A percentile compares a stretch with the other conserved stretches of the same genome.
phyloP scores from a whole-genome alignment of 2,888 invertebrate species.

The Xestia sexstrigata region DNA sequence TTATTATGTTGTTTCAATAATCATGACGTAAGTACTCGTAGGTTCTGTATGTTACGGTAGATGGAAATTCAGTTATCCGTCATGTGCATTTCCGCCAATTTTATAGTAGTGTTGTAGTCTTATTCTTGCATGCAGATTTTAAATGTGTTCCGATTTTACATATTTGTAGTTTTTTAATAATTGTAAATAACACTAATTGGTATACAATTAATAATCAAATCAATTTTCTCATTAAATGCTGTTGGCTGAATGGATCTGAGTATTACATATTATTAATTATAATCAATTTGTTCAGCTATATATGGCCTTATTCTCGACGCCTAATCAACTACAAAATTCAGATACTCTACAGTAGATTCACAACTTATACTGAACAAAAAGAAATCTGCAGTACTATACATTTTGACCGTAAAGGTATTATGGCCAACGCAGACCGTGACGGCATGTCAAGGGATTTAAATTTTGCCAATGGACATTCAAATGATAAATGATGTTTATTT shows the following conservation, averaged over 20 bases:
- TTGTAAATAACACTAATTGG: constrained; percentile 56
- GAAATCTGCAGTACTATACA: background rate
- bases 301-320: constrained; percentile 4
- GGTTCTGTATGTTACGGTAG: constrained; percentile 12
- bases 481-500: too few species aligned
- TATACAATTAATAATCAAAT: constrained; percentile 42
- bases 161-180: constrained; percentile 45
- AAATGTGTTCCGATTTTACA: constrained; percentile 44
- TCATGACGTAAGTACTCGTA: constrained; percentile 12
- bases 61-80: constrained; percentile 34
- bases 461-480: too few species aligned
- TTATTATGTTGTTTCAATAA: constrained; percentile 37
- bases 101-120: constrained; percentile 25
- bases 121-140: constrained; percentile 42
- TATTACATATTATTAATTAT: constrained; percentile 24
- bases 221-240: constrained; percentile 51
- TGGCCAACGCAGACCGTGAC: too few species aligned
- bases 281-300: constrained; percentile 17
- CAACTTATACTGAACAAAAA: background rate
- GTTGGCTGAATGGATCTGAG: constrained; percentile 27
- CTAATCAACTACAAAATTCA: constrained; percentile 1
- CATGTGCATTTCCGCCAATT: constrained; percentile 42
- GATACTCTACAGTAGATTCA: background rate
- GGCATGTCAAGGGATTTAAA: too few species aligned
- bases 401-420: background rate